Conservation (phyloP, 2,797 vertebrate species). For the Selene dorsalis region DNA sequence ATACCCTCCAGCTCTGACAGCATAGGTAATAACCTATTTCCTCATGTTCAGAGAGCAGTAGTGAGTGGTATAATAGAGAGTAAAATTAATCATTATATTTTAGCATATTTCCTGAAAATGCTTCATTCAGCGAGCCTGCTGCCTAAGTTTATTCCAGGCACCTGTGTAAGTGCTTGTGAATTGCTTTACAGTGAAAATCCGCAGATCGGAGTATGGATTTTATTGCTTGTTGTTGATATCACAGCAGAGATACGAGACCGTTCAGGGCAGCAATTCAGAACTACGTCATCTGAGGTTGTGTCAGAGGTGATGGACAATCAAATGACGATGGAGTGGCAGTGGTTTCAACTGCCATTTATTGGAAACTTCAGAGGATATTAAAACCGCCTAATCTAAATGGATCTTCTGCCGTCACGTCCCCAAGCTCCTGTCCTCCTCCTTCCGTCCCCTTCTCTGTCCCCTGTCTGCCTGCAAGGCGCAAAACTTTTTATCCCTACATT, state of each 20-base stretch:
- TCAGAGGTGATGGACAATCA: slow-evolving; percentile 58
- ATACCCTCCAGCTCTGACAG: slow-evolving; percentile 21
- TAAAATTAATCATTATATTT: slow-evolving; percentile 52
- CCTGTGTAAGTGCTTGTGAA: slow-evolving; percentile 47
- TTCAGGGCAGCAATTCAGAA: slow-evolving; percentile 52
- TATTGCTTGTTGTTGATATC: slow-evolving; percentile 53
- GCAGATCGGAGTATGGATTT: slow-evolving; percentile 55
- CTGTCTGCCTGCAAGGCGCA: slow-evolving; percentile 39
- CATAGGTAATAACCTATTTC: slow-evolving; percentile 37
- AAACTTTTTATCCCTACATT: slow-evolving; percentile 66
- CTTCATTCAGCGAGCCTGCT: slow-evolving; percentile 32
- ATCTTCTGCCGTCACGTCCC: slow-evolving; percentile 59
- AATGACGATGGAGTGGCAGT: slow-evolving; percentile 20
- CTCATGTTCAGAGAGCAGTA: slow-evolving; percentile 24
- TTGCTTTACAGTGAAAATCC: slow-evolving; percentile 34
- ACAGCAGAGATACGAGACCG: slow-evolving; percentile 37
- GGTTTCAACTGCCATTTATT: slow-evolving; percentile 55
- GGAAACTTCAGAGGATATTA: slow-evolving; percentile 72
- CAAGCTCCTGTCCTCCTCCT: slow-evolving; percentile 15
- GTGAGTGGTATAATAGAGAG: slow-evolving; percentile 28
- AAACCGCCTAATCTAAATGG: slow-evolving; percentile 74
- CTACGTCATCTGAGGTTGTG: slow-evolving; percentile 37
- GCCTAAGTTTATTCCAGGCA: slow-evolving; percentile 34
- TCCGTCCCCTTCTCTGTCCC: neutral
- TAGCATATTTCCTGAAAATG: slow-evolving; percentile 47